Conservation (phyloP, 2,797 vertebrate species). For the Petrocephalus sullivani region DNA sequence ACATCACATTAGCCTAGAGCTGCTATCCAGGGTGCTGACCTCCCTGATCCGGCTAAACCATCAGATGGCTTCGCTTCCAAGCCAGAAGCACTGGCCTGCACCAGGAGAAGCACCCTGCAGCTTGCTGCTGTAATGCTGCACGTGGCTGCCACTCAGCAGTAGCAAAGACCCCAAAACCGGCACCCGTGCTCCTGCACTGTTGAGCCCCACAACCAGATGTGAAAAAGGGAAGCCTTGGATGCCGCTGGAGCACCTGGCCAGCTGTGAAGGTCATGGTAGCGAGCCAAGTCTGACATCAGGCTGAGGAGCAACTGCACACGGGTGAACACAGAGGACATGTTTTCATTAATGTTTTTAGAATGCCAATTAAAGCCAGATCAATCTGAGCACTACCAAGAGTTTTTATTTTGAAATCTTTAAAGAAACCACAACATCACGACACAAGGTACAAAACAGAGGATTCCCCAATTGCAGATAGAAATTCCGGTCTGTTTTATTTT, state of each 20-base stretch:
- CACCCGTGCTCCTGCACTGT: not conserved
- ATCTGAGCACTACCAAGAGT: not conserved
- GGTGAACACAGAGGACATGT: not conserved
- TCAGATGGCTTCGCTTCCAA: not conserved
- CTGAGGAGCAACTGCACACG: not conserved
- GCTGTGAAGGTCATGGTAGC: not conserved
- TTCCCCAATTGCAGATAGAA: not conserved
- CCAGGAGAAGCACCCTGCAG: not conserved
- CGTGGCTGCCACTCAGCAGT: not conserved
- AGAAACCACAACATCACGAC: not conserved
- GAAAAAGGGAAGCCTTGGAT: not conserved
- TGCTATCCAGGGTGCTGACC: constrained; percentile 27
- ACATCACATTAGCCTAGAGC: not conserved
- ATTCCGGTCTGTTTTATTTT: not conserved
- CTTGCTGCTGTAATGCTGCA: not conserved
- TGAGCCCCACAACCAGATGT: not conserved
- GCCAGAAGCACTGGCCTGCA: not conserved
- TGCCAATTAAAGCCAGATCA: not conserved
- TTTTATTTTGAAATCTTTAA: not conserved
- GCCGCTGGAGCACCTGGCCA: not conserved
- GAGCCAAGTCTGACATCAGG: not conserved
- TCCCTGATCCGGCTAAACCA: not conserved
- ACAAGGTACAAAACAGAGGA: not conserved
- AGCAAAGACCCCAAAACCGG: not conserved
- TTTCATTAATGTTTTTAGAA: constrained; percentile 4